Conservation (phyloP, 2,888 invertebrate genomes). For the Salpingus planirostris region DNA sequence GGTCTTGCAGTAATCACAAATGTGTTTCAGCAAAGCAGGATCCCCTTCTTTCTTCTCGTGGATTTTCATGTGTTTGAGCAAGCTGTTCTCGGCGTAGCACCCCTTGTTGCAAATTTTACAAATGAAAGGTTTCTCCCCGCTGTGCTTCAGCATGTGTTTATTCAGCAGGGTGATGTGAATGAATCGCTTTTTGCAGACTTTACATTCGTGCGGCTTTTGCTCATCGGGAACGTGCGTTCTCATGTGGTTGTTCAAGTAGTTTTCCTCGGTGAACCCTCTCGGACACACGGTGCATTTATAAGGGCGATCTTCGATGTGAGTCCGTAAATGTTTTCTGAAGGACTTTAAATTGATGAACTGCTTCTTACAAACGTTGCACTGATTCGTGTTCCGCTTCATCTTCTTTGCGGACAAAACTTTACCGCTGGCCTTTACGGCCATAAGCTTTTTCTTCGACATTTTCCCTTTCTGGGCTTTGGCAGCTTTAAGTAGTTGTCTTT, state of each 20-base stretch:
- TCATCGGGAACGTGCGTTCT: slow-evolving; percentile 36
- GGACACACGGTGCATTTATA: slow-evolving; percentile 40
- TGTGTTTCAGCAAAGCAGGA: slow-evolving; percentile 39
- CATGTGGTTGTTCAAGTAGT: slow-evolving; percentile 43
- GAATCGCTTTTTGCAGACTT: slow-evolving; percentile 42
- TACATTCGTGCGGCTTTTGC: slow-evolving; percentile 43
- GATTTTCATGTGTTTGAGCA: slow-evolving; percentile 43
- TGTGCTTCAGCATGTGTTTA: slow-evolving; percentile 43
- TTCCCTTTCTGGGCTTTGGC: slow-evolving; percentile 35
- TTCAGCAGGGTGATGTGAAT: slow-evolving; percentile 41
- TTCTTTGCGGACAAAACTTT: slow-evolving; percentile 28
- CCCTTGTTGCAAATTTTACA: slow-evolving; percentile 41
- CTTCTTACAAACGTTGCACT: slow-evolving; percentile 43
- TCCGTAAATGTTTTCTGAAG: slow-evolving; percentile 41
- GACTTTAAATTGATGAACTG: slow-evolving; percentile 41
- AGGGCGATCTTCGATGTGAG: slow-evolving; percentile 41
- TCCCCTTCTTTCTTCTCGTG: slow-evolving; percentile 43
- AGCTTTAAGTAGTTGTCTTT: slow-evolving; percentile 38
- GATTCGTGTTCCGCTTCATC: slow-evolving; percentile 34
- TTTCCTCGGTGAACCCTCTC: slow-evolving; percentile 41
- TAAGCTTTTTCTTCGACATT: slow-evolving; percentile 33
- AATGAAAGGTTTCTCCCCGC: slow-evolving; percentile 43
- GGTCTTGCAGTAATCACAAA: slow-evolving; percentile 42
- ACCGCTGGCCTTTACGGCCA: slow-evolving; percentile 29
- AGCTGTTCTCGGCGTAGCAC: slow-evolving; percentile 41